A percentile compares a stretch with the other conserved stretches of the same genome.
Conservation (phyloP, 1,140 invertebrate genomes). For the Caerostris extrusa region DNA sequence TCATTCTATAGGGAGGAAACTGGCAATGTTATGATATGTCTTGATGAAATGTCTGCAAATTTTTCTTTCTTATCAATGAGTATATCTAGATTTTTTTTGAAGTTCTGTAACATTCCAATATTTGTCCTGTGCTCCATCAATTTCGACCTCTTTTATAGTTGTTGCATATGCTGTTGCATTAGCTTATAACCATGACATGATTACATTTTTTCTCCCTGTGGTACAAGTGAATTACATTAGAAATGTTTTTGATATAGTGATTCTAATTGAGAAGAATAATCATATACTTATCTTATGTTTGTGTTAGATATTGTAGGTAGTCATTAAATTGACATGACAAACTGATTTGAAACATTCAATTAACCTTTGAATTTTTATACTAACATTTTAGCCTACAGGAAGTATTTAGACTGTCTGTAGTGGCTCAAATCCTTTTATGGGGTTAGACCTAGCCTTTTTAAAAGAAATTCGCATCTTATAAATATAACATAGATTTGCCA, state of each 20-base stretch:
- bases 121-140: neutral
- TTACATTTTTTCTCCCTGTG: neutral
- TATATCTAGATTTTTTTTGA: neutral
- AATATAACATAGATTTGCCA: neutral
- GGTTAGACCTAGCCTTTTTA: neutral
- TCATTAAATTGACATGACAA: neutral
- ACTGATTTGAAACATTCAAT: neutral
- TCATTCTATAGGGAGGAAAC: slow-evolving; percentile 67
- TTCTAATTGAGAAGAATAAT: slow-evolving; percentile 24
- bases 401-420: neutral
- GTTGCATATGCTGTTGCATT: neutral
- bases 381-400: slow-evolving; percentile 4
- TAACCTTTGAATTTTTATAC: slow-evolving; percentile 19
- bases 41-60: neutral
- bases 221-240: neutral
- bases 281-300: slow-evolving; percentile 14
- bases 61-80: neutral
- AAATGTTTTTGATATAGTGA: slow-evolving; percentile 5
- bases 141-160: neutral
- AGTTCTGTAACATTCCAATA: slow-evolving; percentile 54
- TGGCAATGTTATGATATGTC: slow-evolving; percentile 67
- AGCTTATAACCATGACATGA: neutral
- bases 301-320: slow-evolving; percentile 26
- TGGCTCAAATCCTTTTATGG: slow-evolving; percentile 5
- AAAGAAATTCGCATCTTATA: neutral